Base-by-base conservation (phyloP, 1,140 invertebrate genomes). In the Neodiprion virginianus region DNA sequence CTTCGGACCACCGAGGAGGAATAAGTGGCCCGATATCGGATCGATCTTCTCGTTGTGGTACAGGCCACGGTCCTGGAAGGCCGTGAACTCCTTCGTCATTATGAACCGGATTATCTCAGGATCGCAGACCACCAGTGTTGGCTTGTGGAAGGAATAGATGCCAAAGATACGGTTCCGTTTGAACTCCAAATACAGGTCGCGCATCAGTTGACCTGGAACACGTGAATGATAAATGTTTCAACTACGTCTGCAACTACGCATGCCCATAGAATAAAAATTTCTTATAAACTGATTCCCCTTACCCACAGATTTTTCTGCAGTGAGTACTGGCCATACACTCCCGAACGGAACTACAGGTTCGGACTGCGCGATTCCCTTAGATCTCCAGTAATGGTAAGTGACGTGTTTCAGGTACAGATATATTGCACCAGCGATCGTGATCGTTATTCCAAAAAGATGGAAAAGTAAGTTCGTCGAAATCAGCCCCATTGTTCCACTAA, bases 1-100 rank as follows among this genome's bases (percentile, higher is more conserved):
- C 75, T 88, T 78, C 21, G 88, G 82, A 0, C 85, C 86, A 10
- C 83, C 76, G 28, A 89, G 67, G 17, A 82, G 78, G 66, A 92
- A 89, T 48, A 93, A 79, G 75, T 91, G 89, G 7, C 88, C 87
- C 17, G 88, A 87, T 0, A 93, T 68, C 3, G 88, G 85, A 77
- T 92, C 91, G 1, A 84, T 85, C 75, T 89, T 82, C 72, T 87
- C 88, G 69, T 89, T 88, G 47, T 86, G 82, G 23, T 88, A 84
- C 4, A 87, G 9, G 5, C 87, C 88, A 69, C 88, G 81, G 76
- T 89, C 86, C 21, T 83, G 81, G 78, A 91, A 92, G 78, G 83
- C 80, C 1, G 79, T 53, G 53, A 91, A 91, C 76, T 91, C 88
- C 69, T 88, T 90, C 0, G 88, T 82, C 0, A 91, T 28, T 12